Conservation (phyloP, 2,113 vertebrate genomes). For the Crotophaga sulcirostris region DNA sequence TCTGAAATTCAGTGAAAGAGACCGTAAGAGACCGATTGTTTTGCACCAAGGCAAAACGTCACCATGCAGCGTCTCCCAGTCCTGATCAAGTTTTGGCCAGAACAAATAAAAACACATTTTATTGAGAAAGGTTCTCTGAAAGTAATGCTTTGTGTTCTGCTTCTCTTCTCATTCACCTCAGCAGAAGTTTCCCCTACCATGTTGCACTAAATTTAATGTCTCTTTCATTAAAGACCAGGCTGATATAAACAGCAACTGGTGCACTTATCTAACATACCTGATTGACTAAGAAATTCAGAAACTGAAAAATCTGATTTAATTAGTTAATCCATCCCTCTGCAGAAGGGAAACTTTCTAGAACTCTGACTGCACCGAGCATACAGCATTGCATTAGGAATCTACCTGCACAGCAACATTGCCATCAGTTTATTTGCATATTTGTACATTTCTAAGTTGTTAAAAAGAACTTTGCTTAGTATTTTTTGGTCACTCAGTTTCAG, state of each 20-base stretch:
- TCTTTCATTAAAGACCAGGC: neutral
- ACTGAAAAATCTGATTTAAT: neutral
- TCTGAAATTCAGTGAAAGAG: neutral
- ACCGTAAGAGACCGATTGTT: neutral
- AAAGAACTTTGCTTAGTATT: neutral
- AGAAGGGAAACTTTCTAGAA: neutral
- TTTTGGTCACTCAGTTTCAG: neutral
- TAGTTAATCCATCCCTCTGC: neutral
- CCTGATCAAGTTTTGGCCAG: neutral
- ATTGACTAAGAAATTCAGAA: neutral
- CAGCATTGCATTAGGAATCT: neutral
- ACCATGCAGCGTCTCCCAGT: neutral
- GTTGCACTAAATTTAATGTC: neutral
- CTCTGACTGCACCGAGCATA: neutral
- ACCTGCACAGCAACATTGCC: neutral
- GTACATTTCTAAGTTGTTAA: neutral
- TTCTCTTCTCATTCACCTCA: neutral
- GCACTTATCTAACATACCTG: neutral
- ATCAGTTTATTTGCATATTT: neutral
- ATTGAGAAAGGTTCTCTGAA: neutral
- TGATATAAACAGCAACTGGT: neutral
- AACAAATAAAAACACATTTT: neutral
- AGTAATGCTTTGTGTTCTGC: neutral
- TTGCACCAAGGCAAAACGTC: neutral
- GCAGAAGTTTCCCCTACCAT: neutral